phyloP scores from a whole-genome alignment of 1,140 invertebrate species.

The Drosophila insularis region DNA sequence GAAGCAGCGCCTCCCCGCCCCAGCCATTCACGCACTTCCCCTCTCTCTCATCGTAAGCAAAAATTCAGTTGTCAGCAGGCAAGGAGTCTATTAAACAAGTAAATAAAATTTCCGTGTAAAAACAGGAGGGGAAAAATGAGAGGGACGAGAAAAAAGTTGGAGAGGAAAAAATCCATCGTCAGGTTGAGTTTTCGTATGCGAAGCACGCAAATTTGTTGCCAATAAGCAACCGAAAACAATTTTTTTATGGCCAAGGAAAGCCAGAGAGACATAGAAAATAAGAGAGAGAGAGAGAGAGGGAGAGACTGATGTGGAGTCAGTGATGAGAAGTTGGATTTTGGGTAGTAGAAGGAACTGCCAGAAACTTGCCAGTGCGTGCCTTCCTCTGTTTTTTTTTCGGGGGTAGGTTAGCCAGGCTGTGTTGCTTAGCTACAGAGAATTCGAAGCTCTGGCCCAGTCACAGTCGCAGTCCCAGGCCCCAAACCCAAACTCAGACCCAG shows the following conservation, averaged over 20 bases:
- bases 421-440: slow-evolving; percentile 12
- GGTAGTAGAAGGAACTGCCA: background rate
- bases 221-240: slow-evolving; percentile 28
- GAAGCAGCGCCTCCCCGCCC: slow-evolving; percentile 30
- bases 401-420: background rate
- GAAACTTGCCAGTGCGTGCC: slow-evolving; percentile 7
- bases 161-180: background rate
- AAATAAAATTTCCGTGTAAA: slow-evolving; percentile 14
- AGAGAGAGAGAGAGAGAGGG: background rate
- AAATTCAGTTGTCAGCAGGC: slow-evolving; percentile 18
- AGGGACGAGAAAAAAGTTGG: background rate
- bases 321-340: slow-evolving; percentile 6
- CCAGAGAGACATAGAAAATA: background rate
- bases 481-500: slow-evolving; percentile 4
- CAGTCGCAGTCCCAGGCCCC: slow-evolving; percentile 8
- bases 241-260: slow-evolving; percentile 10
- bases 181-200: slow-evolving; percentile 17
- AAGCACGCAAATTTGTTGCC: slow-evolving; percentile 24
- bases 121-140: background rate
- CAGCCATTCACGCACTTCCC: background rate
- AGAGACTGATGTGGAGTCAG: background rate
- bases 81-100: slow-evolving; percentile 17
- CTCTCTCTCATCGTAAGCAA: background rate
- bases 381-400: slow-evolving; percentile 9
- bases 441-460: slow-evolving; percentile 4